Base-by-base conservation (phyloP, 2,888 invertebrate genomes). In the Cyclophora punctaria region DNA sequence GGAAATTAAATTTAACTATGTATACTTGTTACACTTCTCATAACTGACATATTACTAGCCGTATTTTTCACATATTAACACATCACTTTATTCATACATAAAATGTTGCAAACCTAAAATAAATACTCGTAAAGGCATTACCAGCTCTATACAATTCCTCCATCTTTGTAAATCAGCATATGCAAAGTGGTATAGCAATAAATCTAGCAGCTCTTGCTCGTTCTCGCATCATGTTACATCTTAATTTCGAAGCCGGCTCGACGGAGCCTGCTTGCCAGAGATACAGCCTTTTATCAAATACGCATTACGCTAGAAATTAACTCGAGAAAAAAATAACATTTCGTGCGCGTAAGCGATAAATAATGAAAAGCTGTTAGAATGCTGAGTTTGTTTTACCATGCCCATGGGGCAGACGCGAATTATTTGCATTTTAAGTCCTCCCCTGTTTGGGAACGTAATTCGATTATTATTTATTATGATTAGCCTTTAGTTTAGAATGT, bases 181-280 rank as follows among this genome's bases (percentile, higher is more conserved):
- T 89, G 89, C 89, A 89, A 89, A 89, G 88, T 88, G 88, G 89
- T 86, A 86, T 83, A 84, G 89, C 83, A 87, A 89, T 89, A 89
- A 89, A 89, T 89, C 89, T 88, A 83, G 80, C 79, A 74, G 88
- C 80, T 86, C 87, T 88, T 86, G 89, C 89, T 89, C 89, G 89
- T 89, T 89, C 88, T 87, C 89, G 89, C 89, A 89, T 89, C 89
- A 89, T 89, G 89, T 89, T 89, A 89, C 89, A 89, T 89, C 89
- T 89, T 89, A 89, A 89, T 89, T 89, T 89, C 86, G 85, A 83
- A 82, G 80, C 82, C 83, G 82, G 83, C 84, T 83, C 83, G 80
- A 71, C 81, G 84, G 83, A 83, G 86, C 84, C 84, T 82, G 86
- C 81, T 74, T 73, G 80, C 78, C 76, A 78, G 80, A 86, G 86